Base-by-base conservation (phyloP, 1,140 invertebrate genomes). In the Trinorchestia longiramus region DNA sequence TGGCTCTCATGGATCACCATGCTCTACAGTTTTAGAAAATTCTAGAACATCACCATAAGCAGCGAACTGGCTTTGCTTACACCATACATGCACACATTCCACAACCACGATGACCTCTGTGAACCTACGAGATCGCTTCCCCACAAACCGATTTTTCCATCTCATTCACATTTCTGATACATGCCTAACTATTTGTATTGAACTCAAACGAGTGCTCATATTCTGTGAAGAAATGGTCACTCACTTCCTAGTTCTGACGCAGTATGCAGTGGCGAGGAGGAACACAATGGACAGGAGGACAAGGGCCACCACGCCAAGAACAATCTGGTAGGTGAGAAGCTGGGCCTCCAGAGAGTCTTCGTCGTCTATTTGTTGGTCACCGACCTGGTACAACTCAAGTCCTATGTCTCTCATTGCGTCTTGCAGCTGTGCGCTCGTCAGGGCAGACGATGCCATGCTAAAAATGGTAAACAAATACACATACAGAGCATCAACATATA, bases 181-280 rank as follows among this genome's bases (percentile, higher is more conserved):
- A n/a, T n/a, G n/a, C n/a, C n/a, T n/a, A n/a, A n/a, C n/a, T n/a
- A n/a, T n/a, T n/a, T n/a, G n/a, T n/a, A 53, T 53, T 53, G 19
- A 19, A 19, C 47, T 53, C 6, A 53, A 53, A 53, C 19, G 47
- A 53, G 47, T 53, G 47, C 6, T 53, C 19, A 8, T 53, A 53
- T 53, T 53, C 47, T 8, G 6, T 6, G 6, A 53, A 8, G 47
- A 77, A 28, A 77, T 28, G 62, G 11, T 77, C 62, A 92, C 96
- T 96, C 95, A 97, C 96, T 96, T 97, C 91, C 87, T 87, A 8
- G 96, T 97, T 77, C 96, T 96, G 43, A 97, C 95, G 53, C 96
- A 97, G 95, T 96, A 97, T 0, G 96, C 96, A 41, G 95, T 96
- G 95, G 96, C 43, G 40, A 97, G 92, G 28, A 97, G 90, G 23